These are phyloP conservation scores for Sebastes cheni DNA, from an alignment of 2,797 vertebrate species.

Conservation along the genomic window DNA sequence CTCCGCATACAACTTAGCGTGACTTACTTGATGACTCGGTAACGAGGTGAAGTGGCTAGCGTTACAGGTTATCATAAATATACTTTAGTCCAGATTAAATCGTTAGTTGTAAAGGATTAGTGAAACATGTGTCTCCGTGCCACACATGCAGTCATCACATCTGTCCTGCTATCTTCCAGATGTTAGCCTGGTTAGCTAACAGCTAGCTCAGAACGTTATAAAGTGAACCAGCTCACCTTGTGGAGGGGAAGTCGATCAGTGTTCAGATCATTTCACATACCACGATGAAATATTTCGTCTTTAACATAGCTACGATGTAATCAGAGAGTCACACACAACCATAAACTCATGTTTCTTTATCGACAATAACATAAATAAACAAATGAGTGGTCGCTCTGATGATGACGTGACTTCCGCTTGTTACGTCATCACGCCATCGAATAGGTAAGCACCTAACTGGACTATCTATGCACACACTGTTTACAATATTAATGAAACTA, in stretches of 20 bases:
- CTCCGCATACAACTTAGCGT: background rate
- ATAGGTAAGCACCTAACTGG: too few relatives aligned
- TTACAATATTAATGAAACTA: too few relatives aligned
- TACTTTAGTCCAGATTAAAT: background rate
- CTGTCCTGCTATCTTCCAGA: background rate
- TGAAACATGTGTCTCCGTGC: background rate
- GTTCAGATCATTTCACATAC: background rate
- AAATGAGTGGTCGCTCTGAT: conserved; percentile 29
- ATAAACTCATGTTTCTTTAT: background rate
- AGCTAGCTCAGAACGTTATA: background rate
- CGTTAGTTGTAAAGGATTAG: accelerated
- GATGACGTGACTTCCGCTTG: too few relatives aligned
- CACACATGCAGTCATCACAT: too few relatives aligned
- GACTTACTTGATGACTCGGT: background rate
- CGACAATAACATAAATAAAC: conserved; percentile 59
- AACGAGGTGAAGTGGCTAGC: background rate
- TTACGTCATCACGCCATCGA: too few relatives aligned
- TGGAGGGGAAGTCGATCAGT: background rate
- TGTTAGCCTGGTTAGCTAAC: conserved; percentile 28
- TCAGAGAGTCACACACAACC: too few relatives aligned
- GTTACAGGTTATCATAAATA: background rate
- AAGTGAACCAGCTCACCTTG: conserved; percentile 39
- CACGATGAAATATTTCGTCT: too few relatives aligned
- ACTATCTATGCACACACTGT: too few relatives aligned
- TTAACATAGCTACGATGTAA: background rate